Percentiles rank a stretch among this genome's conserved stretches.
phyloP scores from a whole-genome alignment of 2,888 invertebrate species.

The Coronaproctus castanopsis region DNA sequence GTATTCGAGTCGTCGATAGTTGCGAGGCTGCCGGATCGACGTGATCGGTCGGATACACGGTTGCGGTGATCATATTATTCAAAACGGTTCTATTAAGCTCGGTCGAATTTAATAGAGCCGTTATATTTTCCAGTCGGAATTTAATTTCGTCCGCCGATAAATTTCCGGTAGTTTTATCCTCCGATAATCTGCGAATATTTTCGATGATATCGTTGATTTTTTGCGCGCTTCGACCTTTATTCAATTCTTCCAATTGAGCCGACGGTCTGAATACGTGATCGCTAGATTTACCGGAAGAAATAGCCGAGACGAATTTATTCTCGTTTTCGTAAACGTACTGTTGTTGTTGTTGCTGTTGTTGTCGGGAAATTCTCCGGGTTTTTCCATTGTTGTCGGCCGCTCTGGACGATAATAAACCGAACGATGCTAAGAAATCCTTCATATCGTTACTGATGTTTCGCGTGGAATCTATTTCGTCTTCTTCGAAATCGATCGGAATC shows the following conservation, averaged over 20 bases:
- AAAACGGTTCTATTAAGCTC: not conserved
- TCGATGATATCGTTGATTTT: constrained; percentile 26
- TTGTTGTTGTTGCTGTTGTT: not conserved
- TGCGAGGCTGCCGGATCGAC: not conserved
- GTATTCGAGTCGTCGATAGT: not conserved
- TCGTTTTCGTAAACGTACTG: not conserved
- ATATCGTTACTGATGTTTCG: constrained; percentile 24
- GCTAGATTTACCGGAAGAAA: not conserved
- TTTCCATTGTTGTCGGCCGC: not conserved
- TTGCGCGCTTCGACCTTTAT: constrained; percentile 28
- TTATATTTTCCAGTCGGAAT: constrained; percentile 16
- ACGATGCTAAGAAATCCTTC: constrained; percentile 28
- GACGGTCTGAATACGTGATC: constrained; percentile 28
- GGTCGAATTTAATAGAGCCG: constrained; percentile 10
- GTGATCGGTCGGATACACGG: not conserved
- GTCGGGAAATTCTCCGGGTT: not conserved
- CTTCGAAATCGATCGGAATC: constrained; percentile 22
- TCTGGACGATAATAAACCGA: constrained; percentile 25
- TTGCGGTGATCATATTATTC: not conserved
- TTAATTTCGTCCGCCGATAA: constrained; percentile 14
- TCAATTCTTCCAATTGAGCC: constrained; percentile 21
- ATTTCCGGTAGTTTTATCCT: constrained; percentile 15
- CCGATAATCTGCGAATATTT: constrained; percentile 21
- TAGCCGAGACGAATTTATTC: not conserved
- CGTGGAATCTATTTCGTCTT: constrained; percentile 23